Conservation (phyloP, 35 echinoderm and acorn worm genomes). For the Anneissia japonica region DNA sequence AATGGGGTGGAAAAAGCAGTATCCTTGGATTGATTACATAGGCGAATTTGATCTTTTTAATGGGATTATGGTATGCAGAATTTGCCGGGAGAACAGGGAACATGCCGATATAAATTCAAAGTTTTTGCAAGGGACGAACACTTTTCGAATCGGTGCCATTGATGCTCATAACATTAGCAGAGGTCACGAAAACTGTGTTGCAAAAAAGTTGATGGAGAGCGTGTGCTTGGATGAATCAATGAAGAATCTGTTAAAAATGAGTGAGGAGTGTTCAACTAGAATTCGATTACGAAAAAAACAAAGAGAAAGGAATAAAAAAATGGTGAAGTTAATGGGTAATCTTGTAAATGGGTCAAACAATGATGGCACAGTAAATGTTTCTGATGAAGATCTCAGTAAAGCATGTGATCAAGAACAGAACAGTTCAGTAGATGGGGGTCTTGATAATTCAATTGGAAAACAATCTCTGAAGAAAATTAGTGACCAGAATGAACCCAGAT, state of each 20-base stretch:
- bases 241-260: neutral
- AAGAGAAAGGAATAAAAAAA: neutral
- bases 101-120: neutral
- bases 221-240: neutral
- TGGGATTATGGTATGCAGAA: neutral
- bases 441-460: too few relatives aligned
- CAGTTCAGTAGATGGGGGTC: too few relatives aligned
- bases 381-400: too few relatives aligned
- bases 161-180: neutral
- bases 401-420: too few relatives aligned
- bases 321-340: neutral
- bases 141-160: neutral
- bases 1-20: neutral
- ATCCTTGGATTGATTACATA: neutral
- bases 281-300: neutral
- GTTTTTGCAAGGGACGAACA: neutral
- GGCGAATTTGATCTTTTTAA: neutral
- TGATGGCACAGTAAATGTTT: neutral
- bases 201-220: neutral
- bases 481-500: neutral
- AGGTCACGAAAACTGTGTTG: neutral
- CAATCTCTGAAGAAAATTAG: too few relatives aligned
- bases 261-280: neutral
- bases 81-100: neutral
- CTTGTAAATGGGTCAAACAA: neutral